Conservation (phyloP, 2,888 invertebrate genomes). For the Ellobium chinense region DNA sequence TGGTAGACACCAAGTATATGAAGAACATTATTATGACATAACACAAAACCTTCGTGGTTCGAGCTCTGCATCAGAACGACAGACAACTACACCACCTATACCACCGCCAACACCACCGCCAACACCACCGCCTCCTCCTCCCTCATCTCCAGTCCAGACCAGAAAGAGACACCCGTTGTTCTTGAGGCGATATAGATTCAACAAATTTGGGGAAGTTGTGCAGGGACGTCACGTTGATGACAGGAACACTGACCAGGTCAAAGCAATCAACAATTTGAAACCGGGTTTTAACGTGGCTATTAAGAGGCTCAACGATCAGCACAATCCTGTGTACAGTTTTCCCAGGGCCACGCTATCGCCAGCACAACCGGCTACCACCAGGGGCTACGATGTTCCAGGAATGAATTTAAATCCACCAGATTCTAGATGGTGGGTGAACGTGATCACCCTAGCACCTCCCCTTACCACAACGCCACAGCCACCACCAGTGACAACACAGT, state of each 20-base stretch:
- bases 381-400: background rate
- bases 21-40: background rate
- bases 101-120: no score
- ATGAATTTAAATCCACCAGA: background rate
- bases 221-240: background rate
- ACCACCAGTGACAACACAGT: background rate
- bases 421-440: slow-evolving; percentile 24
- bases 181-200: slow-evolving; percentile 3
- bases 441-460: slow-evolving; percentile 2
- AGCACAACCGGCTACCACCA: background rate
- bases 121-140: background rate
- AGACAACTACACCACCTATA: no score
- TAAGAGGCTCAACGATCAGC: background rate
- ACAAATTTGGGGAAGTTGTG: slow-evolving; percentile 2
- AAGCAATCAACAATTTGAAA: background rate
- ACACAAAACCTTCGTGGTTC: background rate
- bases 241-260: background rate
- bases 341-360: background rate
- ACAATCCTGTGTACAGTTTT: background rate
- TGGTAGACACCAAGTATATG: background rate
- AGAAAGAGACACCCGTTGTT: background rate
- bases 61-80: background rate
- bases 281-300: background rate
- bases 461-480: background rate
- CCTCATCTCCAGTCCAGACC: background rate